Conservation (phyloP, 2,888 invertebrate genomes). For the Pelosia muscerda region DNA sequence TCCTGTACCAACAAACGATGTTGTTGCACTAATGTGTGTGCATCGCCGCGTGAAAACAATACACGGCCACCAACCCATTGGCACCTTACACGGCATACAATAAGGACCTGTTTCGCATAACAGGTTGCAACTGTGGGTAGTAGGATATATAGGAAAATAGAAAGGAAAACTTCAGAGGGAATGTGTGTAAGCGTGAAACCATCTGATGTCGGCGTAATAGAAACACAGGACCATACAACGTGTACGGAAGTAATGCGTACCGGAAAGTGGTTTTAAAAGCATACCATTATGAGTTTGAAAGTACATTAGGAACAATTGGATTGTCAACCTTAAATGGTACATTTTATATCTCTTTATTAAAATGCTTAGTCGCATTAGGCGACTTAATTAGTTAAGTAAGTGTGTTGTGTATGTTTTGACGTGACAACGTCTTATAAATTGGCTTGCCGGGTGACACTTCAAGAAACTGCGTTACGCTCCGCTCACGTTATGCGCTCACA, state of each 20-base stretch:
- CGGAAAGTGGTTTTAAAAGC: slow-evolving; percentile 6
- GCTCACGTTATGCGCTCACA: no score
- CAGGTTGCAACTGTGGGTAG: slow-evolving; percentile 16
- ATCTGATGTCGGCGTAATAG: slow-evolving; percentile 13
- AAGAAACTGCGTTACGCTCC: no score
- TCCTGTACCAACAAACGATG: slow-evolving; percentile 32
- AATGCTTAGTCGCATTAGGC: neutral
- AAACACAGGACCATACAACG: neutral
- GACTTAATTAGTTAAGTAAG: neutral
- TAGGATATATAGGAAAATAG: slow-evolving; percentile 35
- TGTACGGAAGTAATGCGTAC: neutral
- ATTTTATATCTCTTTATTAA: slow-evolving; percentile 1
- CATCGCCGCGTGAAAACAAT: slow-evolving; percentile 58
- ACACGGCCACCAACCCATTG: slow-evolving; percentile 59
- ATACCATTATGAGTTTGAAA: slow-evolving; percentile 1
- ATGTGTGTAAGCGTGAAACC: slow-evolving; percentile 28
- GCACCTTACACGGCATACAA: slow-evolving; percentile 48
- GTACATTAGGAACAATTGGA: neutral
- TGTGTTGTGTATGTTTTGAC: no score
- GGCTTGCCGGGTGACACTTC: no score
- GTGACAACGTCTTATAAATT: no score
- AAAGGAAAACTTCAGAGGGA: slow-evolving; percentile 38
- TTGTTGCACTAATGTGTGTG: slow-evolving; percentile 47
- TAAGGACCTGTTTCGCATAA: slow-evolving; percentile 47
- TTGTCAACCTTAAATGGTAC: neutral